phyloP scores from a whole-genome alignment of 2,888 invertebrate genomes.

The Netelia inedita region DNA sequence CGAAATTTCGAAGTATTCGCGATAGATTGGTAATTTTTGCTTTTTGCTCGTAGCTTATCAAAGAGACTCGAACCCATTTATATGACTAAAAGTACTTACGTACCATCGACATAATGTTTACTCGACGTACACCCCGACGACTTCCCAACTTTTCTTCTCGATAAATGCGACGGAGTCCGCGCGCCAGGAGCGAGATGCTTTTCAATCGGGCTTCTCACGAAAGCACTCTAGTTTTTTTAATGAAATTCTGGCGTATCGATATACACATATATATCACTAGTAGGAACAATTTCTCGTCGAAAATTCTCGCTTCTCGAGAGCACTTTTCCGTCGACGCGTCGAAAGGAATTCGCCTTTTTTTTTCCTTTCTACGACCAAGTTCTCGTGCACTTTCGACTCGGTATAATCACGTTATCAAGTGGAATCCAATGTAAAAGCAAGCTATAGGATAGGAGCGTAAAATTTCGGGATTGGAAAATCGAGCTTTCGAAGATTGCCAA shows the following conservation, averaged over 20 bases:
- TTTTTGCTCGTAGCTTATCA: no score
- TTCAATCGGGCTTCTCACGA: not conserved
- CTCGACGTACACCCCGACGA: not conserved
- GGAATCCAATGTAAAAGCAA: not conserved
- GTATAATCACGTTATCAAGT: slow-evolving; percentile 12
- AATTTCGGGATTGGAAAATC: not conserved
- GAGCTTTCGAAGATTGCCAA: not conserved
- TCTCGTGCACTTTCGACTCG: not conserved
- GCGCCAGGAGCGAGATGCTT: not conserved
- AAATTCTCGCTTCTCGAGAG: slow-evolving; percentile 19
- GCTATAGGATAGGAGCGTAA: not conserved
- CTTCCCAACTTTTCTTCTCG: slow-evolving; percentile 13
- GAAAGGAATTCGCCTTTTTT: slow-evolving; percentile 2
- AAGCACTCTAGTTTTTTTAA: slow-evolving; percentile 23
- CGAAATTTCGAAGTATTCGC: slow-evolving; percentile 1
- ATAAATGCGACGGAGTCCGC: slow-evolving; percentile 11
- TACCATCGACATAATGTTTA: not conserved
- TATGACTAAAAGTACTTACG: no score
- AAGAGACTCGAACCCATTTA: no score
- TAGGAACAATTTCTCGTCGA: slow-evolving; percentile 13
- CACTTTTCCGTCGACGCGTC: not conserved
- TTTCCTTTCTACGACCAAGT: not conserved
- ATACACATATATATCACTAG: not conserved
- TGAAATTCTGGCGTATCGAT: slow-evolving; percentile 25
- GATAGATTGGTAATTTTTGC: no score